Base-by-base conservation (phyloP, 2,888 invertebrate genomes). In the Eubasilissa splendida region DNA sequence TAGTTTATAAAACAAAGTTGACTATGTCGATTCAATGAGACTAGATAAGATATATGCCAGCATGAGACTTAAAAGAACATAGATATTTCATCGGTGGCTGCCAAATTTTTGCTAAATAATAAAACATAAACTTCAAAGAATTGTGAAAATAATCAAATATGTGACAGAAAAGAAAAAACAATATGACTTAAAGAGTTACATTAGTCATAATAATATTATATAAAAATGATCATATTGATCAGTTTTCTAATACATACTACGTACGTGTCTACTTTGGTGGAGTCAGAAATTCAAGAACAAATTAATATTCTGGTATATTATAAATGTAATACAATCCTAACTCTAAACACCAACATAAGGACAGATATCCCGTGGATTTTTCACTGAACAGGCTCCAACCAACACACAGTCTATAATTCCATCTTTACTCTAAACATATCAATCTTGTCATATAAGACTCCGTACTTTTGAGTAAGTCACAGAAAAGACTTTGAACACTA, bases 371-470 rank as follows among this genome's bases (percentile, higher is more conserved):
- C 4, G 0, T 33, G 33, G 8, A 9, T 70, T 33, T 10, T 71
- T n/a, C 71, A 42, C 42, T n/a, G 11, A 56, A 54, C 71, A 73
- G 71, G 71, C 71, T 73, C 71, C 71, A 73, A 73, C 31, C 54
- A 33, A 33, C 58, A 42, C 71, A n/a, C 33, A 12, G 10, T 54
- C 53, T 22, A 71, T 33, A 56, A 52, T 42, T 42, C 42, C 42
- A 42, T 42, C 42, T 42, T 42, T 42, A 73, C 71, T 14, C 33
- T 10, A 54, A 33, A 56, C 71, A 58, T 22, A 54, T 70, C 22
- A n/a, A 70, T 53, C 11, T 12, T 14, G 10, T 9, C 22, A 22
- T 22, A 22, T 22, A 54, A 8, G 22, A 70, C 14, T 54, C 22
- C 60, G 14, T 12, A 52, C 70, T 53, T 68, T 66, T n/a, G n/a